Evolutionary conservation across 2,888 invertebrate species (phyloP), one percentile per base, ranked within the genome.

Genomic region (Nesidiocoris tenuis): DNA sequence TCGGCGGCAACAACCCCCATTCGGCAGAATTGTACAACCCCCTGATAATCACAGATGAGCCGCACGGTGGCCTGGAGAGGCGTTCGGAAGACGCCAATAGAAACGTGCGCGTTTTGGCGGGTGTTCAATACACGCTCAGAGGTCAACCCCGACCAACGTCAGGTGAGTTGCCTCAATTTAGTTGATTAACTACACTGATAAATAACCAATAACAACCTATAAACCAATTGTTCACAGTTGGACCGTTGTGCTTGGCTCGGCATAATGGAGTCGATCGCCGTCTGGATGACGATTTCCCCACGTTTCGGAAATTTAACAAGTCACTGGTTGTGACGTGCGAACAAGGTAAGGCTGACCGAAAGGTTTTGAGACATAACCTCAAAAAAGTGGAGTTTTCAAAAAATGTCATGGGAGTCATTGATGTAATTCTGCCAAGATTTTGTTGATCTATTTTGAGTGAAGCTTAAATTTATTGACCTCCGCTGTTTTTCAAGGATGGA

Each of bases 1-100:
- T 86, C 78, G 96, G 96, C 61, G 96, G 96, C 17, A 93, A 93
- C 82, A 93, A 95, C 86, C 94, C 95, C 57, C 93, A 95, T 83
- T 91, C 91, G 80, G 87, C 94, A 1, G 89, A 90, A 79, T 87
- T 89, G 82, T 96, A 95, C 85, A 96, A 96, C 86, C 96, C 96
- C 0, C 85, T 96, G 76, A 91, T 96, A 75, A 91, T 96, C 78
- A 94, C 95, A 0, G 91, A 92, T 82, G 94, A 94, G 82, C 89
- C 91, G 0, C 89, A 89, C 80, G 95, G 95, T 55, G 96, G 94
- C 0, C 93, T 90, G 80, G 93, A 92, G 81, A 87, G 90, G 76
- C 84, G 93, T 9, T 88, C 88, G 59, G 90, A 91, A 81, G 88
- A 87, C 23, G 91, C 91, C 57, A 89, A 91, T 82, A 87, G 88